These are phyloP conservation scores for Eucera pruinosa DNA, from an alignment of 2,888 invertebrate genomes.

Conservation along the genomic window DNA sequence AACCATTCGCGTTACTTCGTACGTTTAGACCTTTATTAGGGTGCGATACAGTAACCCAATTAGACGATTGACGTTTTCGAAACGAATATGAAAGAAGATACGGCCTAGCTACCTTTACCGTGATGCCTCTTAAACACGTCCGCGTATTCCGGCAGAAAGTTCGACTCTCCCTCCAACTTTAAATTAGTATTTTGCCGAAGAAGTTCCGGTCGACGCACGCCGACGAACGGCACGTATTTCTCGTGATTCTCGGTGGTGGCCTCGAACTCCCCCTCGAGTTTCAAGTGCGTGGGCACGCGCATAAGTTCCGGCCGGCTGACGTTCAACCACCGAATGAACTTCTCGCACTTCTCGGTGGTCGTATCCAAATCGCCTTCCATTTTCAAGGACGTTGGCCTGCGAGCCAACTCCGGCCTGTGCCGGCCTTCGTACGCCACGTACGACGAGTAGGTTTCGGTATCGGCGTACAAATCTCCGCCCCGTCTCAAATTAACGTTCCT, in stretches of 20 bases:
- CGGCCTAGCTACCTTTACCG: constrained; percentile 72
- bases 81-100: too few relatives aligned
- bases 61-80: too few relatives aligned
- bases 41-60: too few relatives aligned
- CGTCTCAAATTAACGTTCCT: constrained; percentile 77
- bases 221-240: constrained; percentile 83
- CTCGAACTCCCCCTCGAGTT: constrained; percentile 85
- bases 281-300: constrained; percentile 84
- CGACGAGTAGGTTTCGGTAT: constrained; percentile 85
- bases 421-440: constrained; percentile 84
- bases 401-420: constrained; percentile 83
- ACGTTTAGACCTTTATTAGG: too few relatives aligned
- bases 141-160: constrained; percentile 84
- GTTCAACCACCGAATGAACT: constrained; percentile 81
- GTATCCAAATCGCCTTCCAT: constrained; percentile 85
- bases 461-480: constrained; percentile 78
- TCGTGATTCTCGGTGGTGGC: constrained; percentile 84
- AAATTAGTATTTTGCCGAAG: constrained; percentile 84
- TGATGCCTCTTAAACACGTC: constrained; percentile 80
- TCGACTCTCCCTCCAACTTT: constrained; percentile 85
- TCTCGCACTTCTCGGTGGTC: constrained; percentile 85
- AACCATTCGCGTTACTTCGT: too few relatives aligned
- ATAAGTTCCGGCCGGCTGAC: constrained; percentile 83
- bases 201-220: constrained; percentile 82
- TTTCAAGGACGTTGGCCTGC: constrained; percentile 84